phyloP scores from a whole-genome alignment of 2,888 invertebrate species.

The Mechanitis mazaeus region DNA sequence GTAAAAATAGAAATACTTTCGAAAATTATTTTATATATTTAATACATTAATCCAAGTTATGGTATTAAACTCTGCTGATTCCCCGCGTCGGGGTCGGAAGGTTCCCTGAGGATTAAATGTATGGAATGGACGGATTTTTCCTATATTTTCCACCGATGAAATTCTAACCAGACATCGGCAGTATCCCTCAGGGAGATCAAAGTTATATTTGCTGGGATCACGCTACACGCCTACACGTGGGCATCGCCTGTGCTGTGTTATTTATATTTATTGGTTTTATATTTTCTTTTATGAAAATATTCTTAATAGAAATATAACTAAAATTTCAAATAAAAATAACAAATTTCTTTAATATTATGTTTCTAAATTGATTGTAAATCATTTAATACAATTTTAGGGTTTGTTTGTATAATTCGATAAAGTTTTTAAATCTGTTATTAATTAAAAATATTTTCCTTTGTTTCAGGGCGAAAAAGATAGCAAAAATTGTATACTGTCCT shows the following conservation, averaged over 20 bases:
- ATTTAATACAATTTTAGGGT: too few species aligned
- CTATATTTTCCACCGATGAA: constrained; percentile 29
- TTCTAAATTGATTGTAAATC: too few species aligned
- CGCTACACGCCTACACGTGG: constrained; percentile 10
- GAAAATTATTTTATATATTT: constrained; percentile 2
- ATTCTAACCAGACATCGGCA: constrained; percentile 24
- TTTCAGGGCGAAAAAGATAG: constrained; percentile 80
- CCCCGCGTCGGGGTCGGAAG: constrained; percentile 4
- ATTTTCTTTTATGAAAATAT: too few species aligned
- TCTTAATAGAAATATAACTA: too few species aligned
- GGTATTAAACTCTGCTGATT: constrained; percentile 9
- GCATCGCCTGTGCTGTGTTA: constrained; percentile 10
- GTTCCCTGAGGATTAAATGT: constrained; percentile 16
- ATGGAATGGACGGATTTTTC: constrained; percentile 24
- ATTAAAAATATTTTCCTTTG: constrained; percentile 37
- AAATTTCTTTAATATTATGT: too few species aligned
- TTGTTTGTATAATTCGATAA: too few species aligned
- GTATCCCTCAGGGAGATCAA: constrained; percentile 17
- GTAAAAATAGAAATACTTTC: too few species aligned
- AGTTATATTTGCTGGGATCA: constrained; percentile 11
- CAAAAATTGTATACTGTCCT: constrained; percentile 79
- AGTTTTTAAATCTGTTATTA: too few species aligned
- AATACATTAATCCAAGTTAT: constrained; percentile 14
- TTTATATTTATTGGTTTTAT: constrained; percentile 4
- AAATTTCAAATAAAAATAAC: too few species aligned